Conservation (phyloP, 2,113 vertebrate genomes). For the Ceyx cyanopectus region DNA sequence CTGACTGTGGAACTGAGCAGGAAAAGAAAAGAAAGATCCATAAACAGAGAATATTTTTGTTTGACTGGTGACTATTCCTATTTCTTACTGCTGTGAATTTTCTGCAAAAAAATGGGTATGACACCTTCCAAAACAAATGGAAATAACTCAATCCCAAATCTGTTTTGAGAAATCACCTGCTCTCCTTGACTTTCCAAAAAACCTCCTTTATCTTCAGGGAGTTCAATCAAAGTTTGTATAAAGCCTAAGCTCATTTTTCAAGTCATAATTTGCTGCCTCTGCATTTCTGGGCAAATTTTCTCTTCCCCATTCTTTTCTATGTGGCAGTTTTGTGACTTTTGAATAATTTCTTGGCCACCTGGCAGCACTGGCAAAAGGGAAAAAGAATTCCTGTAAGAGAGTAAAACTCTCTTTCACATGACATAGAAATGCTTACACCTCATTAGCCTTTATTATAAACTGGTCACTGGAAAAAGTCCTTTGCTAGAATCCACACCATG, state of each 20-base stretch:
- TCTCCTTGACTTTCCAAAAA: background rate
- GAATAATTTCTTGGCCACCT: background rate
- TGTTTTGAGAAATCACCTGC: background rate
- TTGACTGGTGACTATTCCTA: background rate
- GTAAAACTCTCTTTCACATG: background rate
- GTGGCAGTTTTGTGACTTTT: background rate
- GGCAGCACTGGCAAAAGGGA: background rate
- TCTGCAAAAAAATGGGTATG: background rate
- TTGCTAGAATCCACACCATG: constrained; percentile 25
- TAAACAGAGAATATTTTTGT: background rate
- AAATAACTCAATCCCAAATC: background rate
- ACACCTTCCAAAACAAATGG: background rate
- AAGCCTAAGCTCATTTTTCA: background rate
- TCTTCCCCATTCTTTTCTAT: background rate
- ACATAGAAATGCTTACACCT: constrained; percentile 22
- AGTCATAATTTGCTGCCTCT: background rate
- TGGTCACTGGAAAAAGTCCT: constrained; percentile 60
- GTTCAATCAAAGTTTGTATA: background rate
- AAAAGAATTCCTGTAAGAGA: constrained; percentile 28
- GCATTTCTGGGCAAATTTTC: background rate
- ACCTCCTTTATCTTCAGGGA: background rate
- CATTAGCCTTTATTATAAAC: constrained; percentile 52
- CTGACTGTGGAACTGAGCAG: background rate
- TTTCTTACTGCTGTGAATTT: constrained; percentile 8
- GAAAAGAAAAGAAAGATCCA: background rate